Conservation (phyloP, 2,113 vertebrate genomes). For the Craseonycteris thonglongyai region DNA sequence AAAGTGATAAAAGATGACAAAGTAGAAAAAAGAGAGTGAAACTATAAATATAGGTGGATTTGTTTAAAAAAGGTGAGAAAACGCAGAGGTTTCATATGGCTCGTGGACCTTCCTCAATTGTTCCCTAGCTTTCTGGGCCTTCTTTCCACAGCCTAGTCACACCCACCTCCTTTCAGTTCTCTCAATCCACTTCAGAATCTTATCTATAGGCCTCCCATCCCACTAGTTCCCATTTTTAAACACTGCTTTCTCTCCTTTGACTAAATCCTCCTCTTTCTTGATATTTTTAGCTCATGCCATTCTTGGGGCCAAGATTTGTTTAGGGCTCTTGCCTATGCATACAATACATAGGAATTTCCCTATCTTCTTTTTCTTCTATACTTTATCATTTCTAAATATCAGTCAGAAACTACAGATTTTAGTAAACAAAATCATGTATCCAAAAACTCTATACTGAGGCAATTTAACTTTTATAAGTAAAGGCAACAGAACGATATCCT, state of each 20-base stretch:
- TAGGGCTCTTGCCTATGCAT: neutral
- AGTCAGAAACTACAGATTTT: neutral
- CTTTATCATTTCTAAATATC: neutral
- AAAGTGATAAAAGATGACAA: neutral
- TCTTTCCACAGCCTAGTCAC: neutral
- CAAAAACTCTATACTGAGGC: neutral
- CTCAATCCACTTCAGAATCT: neutral
- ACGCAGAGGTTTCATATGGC: neutral
- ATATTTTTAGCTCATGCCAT: neutral
- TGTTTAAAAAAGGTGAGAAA: neutral
- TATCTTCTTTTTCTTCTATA: neutral
- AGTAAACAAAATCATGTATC: neutral
- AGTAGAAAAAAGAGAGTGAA: neutral
- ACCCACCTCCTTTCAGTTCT: neutral
- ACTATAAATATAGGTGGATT: neutral
- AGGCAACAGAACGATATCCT: neutral
- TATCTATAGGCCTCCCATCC: neutral
- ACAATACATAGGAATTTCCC: neutral
- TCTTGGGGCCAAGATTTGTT: neutral
- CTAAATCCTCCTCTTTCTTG: neutral
- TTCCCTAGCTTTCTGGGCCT: neutral
- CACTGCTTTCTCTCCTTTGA: neutral
- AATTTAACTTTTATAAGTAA: neutral
- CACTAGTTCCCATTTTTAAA: neutral
- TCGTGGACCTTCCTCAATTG: neutral